Evolutionary conservation across 2,797 vertebrate species (phyloP), one percentile per base, ranked within the genome.

Genomic region (Gymnothorax reevesii): DNA sequence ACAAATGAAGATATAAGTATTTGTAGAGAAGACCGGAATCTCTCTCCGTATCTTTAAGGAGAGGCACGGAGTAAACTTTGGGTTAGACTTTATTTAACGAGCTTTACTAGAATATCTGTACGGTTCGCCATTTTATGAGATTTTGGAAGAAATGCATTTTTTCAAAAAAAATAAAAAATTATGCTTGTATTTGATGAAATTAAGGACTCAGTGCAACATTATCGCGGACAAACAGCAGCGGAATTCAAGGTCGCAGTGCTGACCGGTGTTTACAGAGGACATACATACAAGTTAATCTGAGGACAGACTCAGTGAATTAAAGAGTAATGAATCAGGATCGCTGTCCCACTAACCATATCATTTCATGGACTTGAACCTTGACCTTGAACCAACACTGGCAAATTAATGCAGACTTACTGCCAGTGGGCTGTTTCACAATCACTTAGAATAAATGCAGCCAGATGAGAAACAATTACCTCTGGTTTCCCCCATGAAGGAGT

Each of bases 301-400:
- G 82, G 66, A 86, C 83, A 87, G 64, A n/a, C 55, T 55, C 20
- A 55, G 8, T 22, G 84, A 84, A 71, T 52, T 69, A 66, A 25
- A 86, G 55, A 80, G 20, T 69, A 82, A 87, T 20, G 86, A 71
- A 85, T 49, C 55, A 5, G 60, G 57, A 49, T 83, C 66, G 82
- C 85, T 88, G 90, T 86, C 83, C 86, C 85, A 84, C 85, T 80
- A 25, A 54, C 64, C 7, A 25, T 82, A 79, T 84, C 77, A 42
- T 79, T 75, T 62, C 85, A 87, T 87, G 88, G 87, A 64, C 22
- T 55, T 87, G 57, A 42, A 73, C 87, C 83, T 87, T 90, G 90
- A 91, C 90, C 87, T 86, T 89, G 57, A 87, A 85, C 89, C 88
- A 89, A 91, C 92, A 91, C 91, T 92, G 89, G 49, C 91, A 84